A percentile compares a stretch with the other conserved stretches of the same genome.
Evolutionary conservation across 2,797 vertebrate species (phyloP).

Genomic region (Syndactyla subalaris): DNA sequence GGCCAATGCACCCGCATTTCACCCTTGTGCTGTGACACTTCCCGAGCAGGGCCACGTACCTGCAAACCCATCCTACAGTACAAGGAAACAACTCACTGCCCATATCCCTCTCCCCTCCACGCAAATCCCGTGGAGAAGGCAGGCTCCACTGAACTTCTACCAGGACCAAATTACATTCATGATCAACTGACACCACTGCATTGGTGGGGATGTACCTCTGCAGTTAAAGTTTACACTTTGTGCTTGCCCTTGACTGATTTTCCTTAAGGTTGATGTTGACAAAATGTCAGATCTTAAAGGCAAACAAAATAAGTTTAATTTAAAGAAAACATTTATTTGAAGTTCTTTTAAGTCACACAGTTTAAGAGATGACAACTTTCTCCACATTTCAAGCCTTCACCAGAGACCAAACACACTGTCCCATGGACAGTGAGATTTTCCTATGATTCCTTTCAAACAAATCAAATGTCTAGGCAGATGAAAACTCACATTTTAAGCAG

Average conservation of each 20-base stretch:
- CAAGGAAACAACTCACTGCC: neutral
- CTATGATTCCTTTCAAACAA: constrained; percentile 24
- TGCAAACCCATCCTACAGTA: neutral
- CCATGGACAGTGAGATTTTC: constrained; percentile 46
- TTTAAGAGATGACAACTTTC: constrained; percentile 71
- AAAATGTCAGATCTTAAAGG: constrained; percentile 51
- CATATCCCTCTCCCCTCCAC: neutral
- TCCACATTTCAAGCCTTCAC: constrained; percentile 58
- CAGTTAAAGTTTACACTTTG: neutral
- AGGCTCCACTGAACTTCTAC: neutral
- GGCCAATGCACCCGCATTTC: neutral
- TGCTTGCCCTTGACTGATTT: neutral
- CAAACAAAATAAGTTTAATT: constrained; percentile 54
- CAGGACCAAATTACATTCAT: neutral
- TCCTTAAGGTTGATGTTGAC: neutral
- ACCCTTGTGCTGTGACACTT: neutral
- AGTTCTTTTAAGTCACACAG: constrained; percentile 60
- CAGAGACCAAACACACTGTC: constrained; percentile 34
- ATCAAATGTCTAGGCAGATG: constrained; percentile 12
- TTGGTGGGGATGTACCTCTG: neutral
- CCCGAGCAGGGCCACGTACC: rapidly evolving
- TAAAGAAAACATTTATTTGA: constrained; percentile 75
- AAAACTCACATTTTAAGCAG: constrained; percentile 38
- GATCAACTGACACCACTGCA: neutral
- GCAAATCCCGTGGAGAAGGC: rapidly evolving